Base-by-base conservation (phyloP, 2,113 vertebrate genomes). In the Chloroceryle aenea region DNA sequence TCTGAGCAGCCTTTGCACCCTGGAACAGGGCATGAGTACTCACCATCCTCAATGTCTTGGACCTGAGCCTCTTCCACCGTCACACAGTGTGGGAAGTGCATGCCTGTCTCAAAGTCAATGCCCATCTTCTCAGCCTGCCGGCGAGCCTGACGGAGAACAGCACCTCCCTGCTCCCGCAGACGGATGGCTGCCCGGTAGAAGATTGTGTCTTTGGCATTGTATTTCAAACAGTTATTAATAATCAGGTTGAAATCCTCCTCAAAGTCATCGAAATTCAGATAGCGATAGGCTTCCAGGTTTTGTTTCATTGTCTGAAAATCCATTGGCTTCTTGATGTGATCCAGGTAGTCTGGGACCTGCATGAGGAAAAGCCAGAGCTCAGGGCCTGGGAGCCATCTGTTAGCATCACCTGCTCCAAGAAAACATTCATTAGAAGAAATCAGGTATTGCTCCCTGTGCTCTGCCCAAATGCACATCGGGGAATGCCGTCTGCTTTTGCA, bases 261-360 rank as follows among this genome's bases (percentile, higher is more conserved):
- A 80, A 99, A 99, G 69, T 99, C 98, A 30, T 99, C 99, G 1
- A 99, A 99, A 81, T 99, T 99, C 98, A 99, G 98, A 97, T 99
- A 99, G 95, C 98, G 99, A 93, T 99, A 99, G 63, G 99, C 98
- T 97, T 99, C 99, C 92, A 99, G 97, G 89, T 99, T 98, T 94
- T 98, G 98, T 97, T 99, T 99, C 99, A 99, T 99, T 62, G 99
- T 99, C 98, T 99, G 99, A 97, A 99, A 99, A 96, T 99, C 99
- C 99, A 99, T 99, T 2, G 99, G 99, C 81, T 99, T 99, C 98
- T 99, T 99, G 90, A 99, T 99, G 94, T 99, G 99, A 97, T 99
- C 99, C 96, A 99, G 97, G 94, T 99, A 99, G 97, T 99, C 99
- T 19, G 99, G 99, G 47, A 99, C 99, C 99, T 99, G 96, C 29